Conservation (phyloP, 1,140 invertebrate genomes). For the Dendrolimus kikuchii region DNA sequence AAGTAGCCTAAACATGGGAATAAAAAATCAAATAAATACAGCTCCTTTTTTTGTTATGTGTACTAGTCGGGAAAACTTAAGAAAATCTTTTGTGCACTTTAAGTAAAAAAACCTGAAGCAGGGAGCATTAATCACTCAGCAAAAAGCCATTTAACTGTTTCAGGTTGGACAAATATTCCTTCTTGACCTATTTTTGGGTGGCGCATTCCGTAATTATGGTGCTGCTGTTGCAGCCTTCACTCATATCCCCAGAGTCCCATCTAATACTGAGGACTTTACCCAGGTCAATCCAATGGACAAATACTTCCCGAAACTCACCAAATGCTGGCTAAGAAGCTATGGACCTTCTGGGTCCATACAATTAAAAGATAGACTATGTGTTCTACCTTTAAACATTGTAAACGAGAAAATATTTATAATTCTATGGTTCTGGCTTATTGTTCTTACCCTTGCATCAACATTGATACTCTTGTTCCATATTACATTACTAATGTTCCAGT, state of each 20-base stretch:
- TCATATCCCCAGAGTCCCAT: constrained; percentile 42
- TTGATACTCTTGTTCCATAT: constrained; percentile 77
- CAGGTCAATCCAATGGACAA: constrained; percentile 72
- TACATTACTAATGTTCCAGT: constrained; percentile 63
- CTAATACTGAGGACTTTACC: constrained; percentile 27
- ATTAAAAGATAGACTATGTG: constrained; percentile 78
- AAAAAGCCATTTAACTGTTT: constrained; percentile 9
- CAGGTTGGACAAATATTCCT: constrained; percentile 75
- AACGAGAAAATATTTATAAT: constrained; percentile 88
- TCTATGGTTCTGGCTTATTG: constrained; percentile 87
- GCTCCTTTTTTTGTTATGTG: no score
- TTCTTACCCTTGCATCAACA: constrained; percentile 76
- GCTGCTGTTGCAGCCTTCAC: constrained; percentile 72
- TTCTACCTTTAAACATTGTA: constrained; percentile 83
- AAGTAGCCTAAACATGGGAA: no score
- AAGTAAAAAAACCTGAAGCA: no score
- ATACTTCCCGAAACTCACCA: constrained; percentile 86
- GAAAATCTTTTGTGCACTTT: no score
- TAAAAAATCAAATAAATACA: no score
- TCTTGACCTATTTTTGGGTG: constrained; percentile 82
- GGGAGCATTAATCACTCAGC: no score
- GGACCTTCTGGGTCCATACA: constrained; percentile 76
- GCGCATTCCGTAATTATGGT: constrained; percentile 82
- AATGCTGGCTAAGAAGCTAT: constrained; percentile 80
- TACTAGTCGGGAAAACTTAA: no score